Conservation (phyloP, 2,797 vertebrate species). For the Lepilemur ruficaudatus region DNA sequence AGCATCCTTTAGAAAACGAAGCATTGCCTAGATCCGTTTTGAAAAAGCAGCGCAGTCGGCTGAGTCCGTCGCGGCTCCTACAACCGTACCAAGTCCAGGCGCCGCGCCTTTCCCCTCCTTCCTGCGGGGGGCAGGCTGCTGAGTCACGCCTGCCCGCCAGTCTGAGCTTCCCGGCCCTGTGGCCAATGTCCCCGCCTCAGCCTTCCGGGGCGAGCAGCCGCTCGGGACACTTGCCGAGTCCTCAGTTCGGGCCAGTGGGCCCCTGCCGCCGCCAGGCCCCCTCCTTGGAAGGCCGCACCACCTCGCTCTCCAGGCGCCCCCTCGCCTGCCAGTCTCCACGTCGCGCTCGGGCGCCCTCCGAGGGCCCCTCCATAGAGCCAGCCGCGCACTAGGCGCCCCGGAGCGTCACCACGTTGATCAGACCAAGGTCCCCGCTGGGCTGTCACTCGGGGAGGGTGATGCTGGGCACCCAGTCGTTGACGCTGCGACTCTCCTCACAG, state of each 20-base stretch:
- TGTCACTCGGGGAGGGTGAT: conserved; percentile 93
- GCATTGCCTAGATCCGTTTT: conserved; percentile 71
- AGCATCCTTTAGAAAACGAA: conserved; percentile 76
- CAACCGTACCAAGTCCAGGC: conserved; percentile 22
- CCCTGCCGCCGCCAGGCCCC: conserved; percentile 28
- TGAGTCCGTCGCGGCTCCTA: neutral
- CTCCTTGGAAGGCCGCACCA: conserved; percentile 46
- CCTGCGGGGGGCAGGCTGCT: conserved; percentile 45
- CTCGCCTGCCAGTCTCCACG: conserved; percentile 84
- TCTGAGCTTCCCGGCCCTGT: conserved; percentile 76
- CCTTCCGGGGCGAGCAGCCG: conserved; percentile 55
- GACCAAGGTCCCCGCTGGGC: conserved; percentile 82
- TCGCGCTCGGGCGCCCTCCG: conserved; percentile 86
- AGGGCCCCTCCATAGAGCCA: conserved; percentile 92
- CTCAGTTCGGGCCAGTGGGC: conserved; percentile 74
- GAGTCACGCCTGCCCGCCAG: conserved; percentile 76
- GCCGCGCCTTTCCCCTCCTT: conserved; percentile 31
- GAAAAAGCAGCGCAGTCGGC: conserved; percentile 14
- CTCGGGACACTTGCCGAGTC: conserved; percentile 76
- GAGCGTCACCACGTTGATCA: conserved; percentile 86
- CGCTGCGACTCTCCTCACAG: conserved; percentile 94
- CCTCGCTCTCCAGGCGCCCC: conserved; percentile 84
- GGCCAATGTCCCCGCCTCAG: conserved; percentile 69
- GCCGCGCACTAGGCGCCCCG: conserved; percentile 86
- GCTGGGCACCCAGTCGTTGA: conserved; percentile 96